Base-by-base conservation (phyloP, 2,888 invertebrate species). In the Loripinus fragilis region DNA sequence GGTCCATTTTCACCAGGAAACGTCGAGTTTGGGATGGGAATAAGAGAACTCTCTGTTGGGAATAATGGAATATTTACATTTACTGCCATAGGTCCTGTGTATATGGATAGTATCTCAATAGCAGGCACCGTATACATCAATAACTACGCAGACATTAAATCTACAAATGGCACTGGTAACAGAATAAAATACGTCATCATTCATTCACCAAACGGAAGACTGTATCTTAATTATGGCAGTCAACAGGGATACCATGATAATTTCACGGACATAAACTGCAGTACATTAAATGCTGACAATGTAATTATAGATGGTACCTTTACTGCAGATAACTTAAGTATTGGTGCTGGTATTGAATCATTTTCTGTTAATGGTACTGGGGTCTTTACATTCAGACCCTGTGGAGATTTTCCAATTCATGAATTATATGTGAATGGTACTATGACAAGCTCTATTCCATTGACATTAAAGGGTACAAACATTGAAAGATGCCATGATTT, bases 361-460 rank as follows among this genome's bases (percentile, higher is more conserved):
- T 35, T 89, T 8, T 71, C 68, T 0, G 81, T 89, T 0, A 78
- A 81, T 23, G 69, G 45, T 5, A 65, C 76, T 35, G 88, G 87
- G 2, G 77, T 71, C 30, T 85, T 88, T 76, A 78, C 79, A 1
- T 87, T 88, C 50, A 81, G 71, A 5, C 83, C 87, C n/a, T 79
- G 72, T n/a, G 76, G 69, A 2, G 67, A 70, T 5, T 83, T 85
- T 41, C 70, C 70, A 8, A 75, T 84, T 3, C 77, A 87, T 69
- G 79, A 76, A 42, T 35, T 86, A 30, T 72, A 74, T n/a, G 71
- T 81, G 10, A 81, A 86, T 74, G 89, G 89, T 25, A 70, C 81
- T 0, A 71, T 89, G 42, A 84, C 76, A 25, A 78, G 84, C 15
- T 68, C 72, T 12, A 38, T 71, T 30, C 87, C 86, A 30, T 28